phyloP scores from a whole-genome alignment of 2,888 invertebrate genomes.

The Ophion ventricosus region DNA sequence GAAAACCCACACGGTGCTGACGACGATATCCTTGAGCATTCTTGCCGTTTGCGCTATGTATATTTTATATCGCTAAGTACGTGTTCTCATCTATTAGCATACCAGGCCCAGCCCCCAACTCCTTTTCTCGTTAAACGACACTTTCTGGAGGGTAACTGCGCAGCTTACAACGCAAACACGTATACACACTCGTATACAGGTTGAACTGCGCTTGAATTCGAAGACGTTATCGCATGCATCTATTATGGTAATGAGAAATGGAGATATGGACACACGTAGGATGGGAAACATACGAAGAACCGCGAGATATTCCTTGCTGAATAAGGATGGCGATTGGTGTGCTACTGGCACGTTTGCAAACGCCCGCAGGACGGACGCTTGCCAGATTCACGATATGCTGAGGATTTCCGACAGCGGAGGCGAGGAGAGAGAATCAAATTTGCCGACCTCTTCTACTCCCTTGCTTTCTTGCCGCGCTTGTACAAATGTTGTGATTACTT shows the following conservation, averaged over 20 bases:
- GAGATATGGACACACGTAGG: constrained; percentile 36
- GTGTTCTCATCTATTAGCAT: constrained; percentile 13
- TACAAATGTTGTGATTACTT: constrained; percentile 48
- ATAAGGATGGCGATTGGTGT: constrained; percentile 35
- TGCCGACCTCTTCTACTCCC: background rate
- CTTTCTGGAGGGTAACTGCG: constrained; percentile 1
- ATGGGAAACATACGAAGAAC: constrained; percentile 36
- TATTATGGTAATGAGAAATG: constrained; percentile 77
- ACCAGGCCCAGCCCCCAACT: background rate
- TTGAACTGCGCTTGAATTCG: constrained; percentile 47
- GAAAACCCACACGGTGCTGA: constrained; percentile 4
- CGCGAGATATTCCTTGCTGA: constrained; percentile 28
- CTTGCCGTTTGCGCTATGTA: constrained; percentile 7
- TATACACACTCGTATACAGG: constrained; percentile 4
- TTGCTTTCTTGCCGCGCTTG: background rate
- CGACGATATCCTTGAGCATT: constrained; percentile 7
- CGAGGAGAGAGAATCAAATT: constrained; percentile 43
- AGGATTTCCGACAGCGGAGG: constrained; percentile 34
- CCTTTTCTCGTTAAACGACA: background rate
- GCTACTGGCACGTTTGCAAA: constrained; percentile 60
- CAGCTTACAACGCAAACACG: constrained; percentile 5
- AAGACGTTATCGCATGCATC: constrained; percentile 71
- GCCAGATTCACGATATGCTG: constrained; percentile 35
- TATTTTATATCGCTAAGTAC: constrained; percentile 22
- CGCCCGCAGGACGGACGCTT: constrained; percentile 1